phyloP scores from a whole-genome alignment of 37 sponge, comb jelly and placozoan genomes.

The Theonella swinhoei region DNA sequence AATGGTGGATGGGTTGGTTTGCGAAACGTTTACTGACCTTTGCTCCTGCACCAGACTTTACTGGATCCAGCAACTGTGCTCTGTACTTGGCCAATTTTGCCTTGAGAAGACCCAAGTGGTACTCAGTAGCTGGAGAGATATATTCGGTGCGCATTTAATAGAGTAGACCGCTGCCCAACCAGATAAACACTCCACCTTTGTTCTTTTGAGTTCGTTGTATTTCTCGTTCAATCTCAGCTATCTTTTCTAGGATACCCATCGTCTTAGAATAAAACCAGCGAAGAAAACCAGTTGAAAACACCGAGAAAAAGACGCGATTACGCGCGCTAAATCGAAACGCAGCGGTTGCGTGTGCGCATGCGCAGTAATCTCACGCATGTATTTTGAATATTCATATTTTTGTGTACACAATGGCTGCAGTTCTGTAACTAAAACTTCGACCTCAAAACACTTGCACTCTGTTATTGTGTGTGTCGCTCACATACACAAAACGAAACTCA shows the following conservation, averaged over 20 bases:
- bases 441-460: slow-evolving; percentile 2
- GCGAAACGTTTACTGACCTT: too few relatives aligned
- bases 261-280: neutral
- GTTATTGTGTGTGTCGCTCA: slow-evolving; percentile 5
- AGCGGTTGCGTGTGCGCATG: neutral
- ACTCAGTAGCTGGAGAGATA: slow-evolving; percentile 89
- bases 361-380: neutral
- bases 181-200: slow-evolving; percentile 69
- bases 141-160: neutral
- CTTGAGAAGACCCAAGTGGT: slow-evolving; percentile 97
- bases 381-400: too few relatives aligned
- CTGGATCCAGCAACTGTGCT: slow-evolving; percentile 87
- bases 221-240: slow-evolving; percentile 94
- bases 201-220: slow-evolving; percentile 98
- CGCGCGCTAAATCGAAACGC: neutral
- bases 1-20: too few relatives aligned
- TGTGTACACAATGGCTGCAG: neutral
- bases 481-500: neutral
- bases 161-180: neutral
- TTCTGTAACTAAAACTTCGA: neutral
- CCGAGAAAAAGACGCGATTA: too few relatives aligned
- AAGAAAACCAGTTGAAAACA: neutral
- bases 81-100: slow-evolving; percentile 98
- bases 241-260: slow-evolving; percentile 99
- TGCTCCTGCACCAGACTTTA: slow-evolving; percentile 69